Percentiles rank a stretch among this genome's conserved stretches.
Evolutionary conservation across 2,113 vertebrate species (phyloP).

Genomic region (Aegotheles bennettii): DNA sequence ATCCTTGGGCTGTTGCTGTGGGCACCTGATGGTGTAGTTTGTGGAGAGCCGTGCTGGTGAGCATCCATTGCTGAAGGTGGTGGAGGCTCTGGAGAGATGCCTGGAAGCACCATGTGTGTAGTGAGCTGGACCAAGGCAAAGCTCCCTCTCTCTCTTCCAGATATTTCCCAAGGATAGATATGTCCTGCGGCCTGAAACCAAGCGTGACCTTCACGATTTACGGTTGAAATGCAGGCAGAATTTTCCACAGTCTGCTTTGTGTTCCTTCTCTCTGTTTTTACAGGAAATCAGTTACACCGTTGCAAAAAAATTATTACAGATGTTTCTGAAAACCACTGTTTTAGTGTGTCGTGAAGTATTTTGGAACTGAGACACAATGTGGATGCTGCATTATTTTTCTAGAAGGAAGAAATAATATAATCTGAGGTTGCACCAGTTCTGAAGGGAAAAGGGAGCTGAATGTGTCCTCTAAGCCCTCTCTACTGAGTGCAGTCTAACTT

Average conservation of each 20-base stretch:
- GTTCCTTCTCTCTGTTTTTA: neutral
- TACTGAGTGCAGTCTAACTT: neutral
- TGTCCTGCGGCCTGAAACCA: neutral
- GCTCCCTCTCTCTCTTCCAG: neutral
- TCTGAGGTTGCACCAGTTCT: neutral
- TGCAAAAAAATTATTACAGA: neutral
- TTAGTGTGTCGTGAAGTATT: neutral
- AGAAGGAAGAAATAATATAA: neutral
- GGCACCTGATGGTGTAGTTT: neutral
- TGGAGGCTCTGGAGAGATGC: neutral
- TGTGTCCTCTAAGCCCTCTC: fast-evolving
- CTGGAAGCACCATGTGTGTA: fast-evolving
- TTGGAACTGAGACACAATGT: neutral
- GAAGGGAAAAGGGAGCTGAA: neutral
- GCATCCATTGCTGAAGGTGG: fast-evolving
- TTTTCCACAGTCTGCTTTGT: neutral
- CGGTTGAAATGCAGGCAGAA: neutral
- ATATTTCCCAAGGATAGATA: neutral
- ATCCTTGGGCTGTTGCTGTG: neutral
- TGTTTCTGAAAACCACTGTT: neutral
- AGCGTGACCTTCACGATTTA: neutral
- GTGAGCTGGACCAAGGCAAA: neutral
- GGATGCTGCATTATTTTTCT: neutral
- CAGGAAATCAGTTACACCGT: neutral
- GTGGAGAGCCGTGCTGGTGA: fast-evolving